Conservation (phyloP, 2,797 vertebrate species). For the Xenopus petersii region DNA sequence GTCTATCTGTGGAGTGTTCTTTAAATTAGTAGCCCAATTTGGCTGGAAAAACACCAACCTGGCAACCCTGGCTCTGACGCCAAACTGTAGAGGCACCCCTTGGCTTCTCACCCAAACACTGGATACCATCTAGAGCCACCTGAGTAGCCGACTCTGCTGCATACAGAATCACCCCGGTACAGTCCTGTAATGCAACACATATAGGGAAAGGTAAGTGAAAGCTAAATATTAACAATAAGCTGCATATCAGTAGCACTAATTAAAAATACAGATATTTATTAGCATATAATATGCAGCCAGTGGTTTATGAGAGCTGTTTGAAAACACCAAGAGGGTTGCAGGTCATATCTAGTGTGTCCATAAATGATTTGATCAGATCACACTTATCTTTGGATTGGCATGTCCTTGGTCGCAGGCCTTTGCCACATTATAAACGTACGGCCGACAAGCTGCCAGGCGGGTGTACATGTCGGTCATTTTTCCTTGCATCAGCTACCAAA, state of each 20-base stretch:
- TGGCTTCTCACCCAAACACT: constrained; percentile 83
- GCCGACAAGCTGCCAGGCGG: constrained; percentile 82
- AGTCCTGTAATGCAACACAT: constrained; percentile 73
- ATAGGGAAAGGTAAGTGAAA: not conserved
- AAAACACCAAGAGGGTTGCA: no score
- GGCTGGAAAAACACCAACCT: no score
- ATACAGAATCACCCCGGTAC: constrained; percentile 93
- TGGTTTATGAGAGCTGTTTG: no score
- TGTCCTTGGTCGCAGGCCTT: constrained; percentile 90
- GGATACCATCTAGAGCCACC: constrained; percentile 95
- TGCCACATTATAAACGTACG: constrained; percentile 94
- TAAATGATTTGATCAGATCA: no score
- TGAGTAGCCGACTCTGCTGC: constrained; percentile 91
- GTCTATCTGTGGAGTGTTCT: no score
- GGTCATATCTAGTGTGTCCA: no score
- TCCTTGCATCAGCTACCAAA: constrained; percentile 87
- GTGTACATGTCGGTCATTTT: constrained; percentile 99
- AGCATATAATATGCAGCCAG: no score
- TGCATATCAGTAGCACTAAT: no score
- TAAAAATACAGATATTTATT: no score
- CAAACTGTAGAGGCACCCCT: no score
- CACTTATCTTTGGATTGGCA: constrained; percentile 81
- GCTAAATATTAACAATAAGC: not conserved
- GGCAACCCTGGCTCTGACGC: no score
- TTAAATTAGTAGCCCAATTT: no score